Conservation (phyloP, 92 coral and sea anemone genomes). For the Porites cylindrica region DNA sequence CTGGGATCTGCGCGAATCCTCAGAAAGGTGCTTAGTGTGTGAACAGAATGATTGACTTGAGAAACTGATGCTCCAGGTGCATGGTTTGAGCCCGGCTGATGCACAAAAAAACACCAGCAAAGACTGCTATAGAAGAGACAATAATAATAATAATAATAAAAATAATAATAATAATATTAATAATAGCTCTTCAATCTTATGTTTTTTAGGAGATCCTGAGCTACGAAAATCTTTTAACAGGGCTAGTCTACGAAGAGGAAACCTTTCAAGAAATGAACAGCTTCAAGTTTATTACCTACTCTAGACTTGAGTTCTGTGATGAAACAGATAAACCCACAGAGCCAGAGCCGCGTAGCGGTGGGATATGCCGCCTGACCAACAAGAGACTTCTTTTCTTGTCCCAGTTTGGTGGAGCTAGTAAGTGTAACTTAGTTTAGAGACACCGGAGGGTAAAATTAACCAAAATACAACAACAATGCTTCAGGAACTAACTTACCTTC, state of each 20-base stretch:
- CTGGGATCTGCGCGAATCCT: no score
- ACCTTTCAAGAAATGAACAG: constrained; percentile 65
- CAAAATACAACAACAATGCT: no score
- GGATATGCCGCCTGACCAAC: constrained; percentile 80
- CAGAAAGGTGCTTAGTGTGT: no score
- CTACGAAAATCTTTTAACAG: constrained; percentile 74
- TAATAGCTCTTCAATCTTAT: no score
- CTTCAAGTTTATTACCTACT: constrained; percentile 70
- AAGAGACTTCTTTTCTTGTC: constrained; percentile 79
- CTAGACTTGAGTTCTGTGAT: constrained; percentile 59
- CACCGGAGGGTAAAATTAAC: no score
- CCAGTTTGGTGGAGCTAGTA: constrained; percentile 43
- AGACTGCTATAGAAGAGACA: neutral
- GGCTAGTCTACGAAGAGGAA: constrained; percentile 79
- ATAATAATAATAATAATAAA: neutral
- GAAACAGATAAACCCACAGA: constrained; percentile 23
- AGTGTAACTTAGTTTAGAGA: neutral
- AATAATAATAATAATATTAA: neutral
- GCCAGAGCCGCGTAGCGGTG: constrained; percentile 61
- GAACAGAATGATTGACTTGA: no score
- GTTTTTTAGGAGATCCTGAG: constrained; percentile 74
- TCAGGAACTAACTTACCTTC: no score
- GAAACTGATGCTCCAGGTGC: no score
- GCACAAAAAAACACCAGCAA: no score
- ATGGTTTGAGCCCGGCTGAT: no score